phyloP scores from a whole-genome alignment of 2,888 invertebrate genomes.

The Agriotes lineatus region DNA sequence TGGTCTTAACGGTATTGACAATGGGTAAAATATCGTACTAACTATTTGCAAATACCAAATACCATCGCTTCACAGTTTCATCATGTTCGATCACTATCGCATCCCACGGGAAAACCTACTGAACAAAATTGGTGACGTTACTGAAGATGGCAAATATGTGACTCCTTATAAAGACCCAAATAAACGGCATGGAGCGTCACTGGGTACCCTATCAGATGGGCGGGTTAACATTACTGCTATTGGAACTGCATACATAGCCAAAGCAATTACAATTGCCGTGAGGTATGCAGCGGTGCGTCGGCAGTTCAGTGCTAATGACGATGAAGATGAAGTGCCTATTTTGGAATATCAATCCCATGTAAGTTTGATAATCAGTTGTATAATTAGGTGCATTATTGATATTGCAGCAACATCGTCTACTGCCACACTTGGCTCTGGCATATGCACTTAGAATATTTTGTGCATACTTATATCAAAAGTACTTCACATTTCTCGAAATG shows the following conservation, averaged over 20 bases:
- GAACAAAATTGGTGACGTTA: slow-evolving; percentile 89
- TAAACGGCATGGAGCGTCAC: slow-evolving; percentile 69
- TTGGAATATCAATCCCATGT: slow-evolving; percentile 92
- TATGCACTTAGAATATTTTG: slow-evolving; percentile 74
- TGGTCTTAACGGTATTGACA: too few relatives aligned
- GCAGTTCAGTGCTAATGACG: slow-evolving; percentile 84
- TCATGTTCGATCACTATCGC: slow-evolving; percentile 83
- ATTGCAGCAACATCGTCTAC: slow-evolving; percentile 77
- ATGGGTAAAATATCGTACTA: too few relatives aligned
- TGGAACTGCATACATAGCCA: slow-evolving; percentile 73
- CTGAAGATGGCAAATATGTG: slow-evolving; percentile 84
- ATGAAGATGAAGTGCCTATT: slow-evolving; percentile 81
- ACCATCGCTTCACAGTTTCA: too few relatives aligned
- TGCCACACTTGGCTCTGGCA: slow-evolving; percentile 76
- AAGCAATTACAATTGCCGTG: slow-evolving; percentile 85
- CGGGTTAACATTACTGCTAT: slow-evolving; percentile 79
- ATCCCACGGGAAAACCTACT: slow-evolving; percentile 84
- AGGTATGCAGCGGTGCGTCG: slow-evolving; percentile 87
- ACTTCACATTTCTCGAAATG: slow-evolving; percentile 31
- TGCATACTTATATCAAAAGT: slow-evolving; percentile 66
- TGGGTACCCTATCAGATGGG: slow-evolving; percentile 84
- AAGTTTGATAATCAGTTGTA: too few relatives aligned
- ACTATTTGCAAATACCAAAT: too few relatives aligned
- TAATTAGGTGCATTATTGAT: too few relatives aligned
- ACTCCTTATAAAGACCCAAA: slow-evolving; percentile 84